Percentiles rank a stretch among this genome's conserved stretches.
phyloP scores from a whole-genome alignment of 2,888 invertebrate genomes.

The Oscheius sp. region DNA sequence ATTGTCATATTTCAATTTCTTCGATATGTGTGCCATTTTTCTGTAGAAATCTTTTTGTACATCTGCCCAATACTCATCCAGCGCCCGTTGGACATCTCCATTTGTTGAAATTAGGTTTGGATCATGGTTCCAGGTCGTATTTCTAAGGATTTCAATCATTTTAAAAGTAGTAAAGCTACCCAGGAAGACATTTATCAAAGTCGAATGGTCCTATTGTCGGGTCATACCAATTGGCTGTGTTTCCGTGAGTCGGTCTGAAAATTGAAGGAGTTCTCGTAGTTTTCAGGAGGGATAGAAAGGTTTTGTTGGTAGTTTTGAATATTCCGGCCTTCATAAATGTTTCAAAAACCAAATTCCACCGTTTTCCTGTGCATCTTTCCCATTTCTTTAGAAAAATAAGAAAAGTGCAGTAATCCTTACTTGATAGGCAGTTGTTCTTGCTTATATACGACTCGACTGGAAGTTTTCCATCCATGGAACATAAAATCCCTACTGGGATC shows the following conservation, averaged over 20 bases:
- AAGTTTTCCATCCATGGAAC: constrained; percentile 50
- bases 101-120: constrained; percentile 8
- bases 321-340: background rate
- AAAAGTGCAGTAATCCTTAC: constrained; percentile 20
- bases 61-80: background rate
- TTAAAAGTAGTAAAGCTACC: constrained; percentile 18
- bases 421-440: constrained; percentile 2
- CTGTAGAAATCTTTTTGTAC: too few species aligned
- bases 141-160: constrained; percentile 21
- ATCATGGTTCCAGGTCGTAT: constrained; percentile 44
- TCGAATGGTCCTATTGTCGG: constrained; percentile 39
- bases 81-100: background rate
- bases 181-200: constrained; percentile 40
- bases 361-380: too few species aligned
- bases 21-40: too few species aligned
- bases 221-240: constrained; percentile 41
- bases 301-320: too few species aligned
- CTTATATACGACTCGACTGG: constrained; percentile 35
- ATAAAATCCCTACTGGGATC: constrained; percentile 50
- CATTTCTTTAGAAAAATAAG: too few species aligned
- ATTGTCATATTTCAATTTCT: too few species aligned
- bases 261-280: too few species aligned
- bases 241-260: constrained; percentile 38
- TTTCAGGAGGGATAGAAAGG: too few species aligned
- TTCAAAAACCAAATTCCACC: too few species aligned